phyloP scores from a whole-genome alignment of 2,113 vertebrate species.

The Coptodon rendalli region DNA sequence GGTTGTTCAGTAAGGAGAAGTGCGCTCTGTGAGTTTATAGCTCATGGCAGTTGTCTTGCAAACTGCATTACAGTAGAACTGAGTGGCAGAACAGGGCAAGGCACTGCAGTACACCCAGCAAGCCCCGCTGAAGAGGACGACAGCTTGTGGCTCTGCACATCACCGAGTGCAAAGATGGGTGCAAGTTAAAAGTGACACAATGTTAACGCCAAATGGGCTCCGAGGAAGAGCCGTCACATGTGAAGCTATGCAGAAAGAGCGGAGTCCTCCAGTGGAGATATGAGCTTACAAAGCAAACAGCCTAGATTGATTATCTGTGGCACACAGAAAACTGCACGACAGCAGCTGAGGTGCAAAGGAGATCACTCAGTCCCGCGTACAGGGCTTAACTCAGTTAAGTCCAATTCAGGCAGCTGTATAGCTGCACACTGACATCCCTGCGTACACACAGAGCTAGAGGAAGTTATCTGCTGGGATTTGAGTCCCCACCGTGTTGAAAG shows the following conservation, averaged over 20 bases:
- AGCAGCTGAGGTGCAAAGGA: neutral
- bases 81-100: neutral
- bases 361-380: neutral
- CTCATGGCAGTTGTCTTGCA: neutral
- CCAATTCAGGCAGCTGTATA: neutral
- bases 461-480: neutral
- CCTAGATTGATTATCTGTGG: neutral
- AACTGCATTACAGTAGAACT: neutral
- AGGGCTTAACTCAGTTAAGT: neutral
- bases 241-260: neutral
- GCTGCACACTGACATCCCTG: neutral
- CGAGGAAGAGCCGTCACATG: neutral
- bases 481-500: neutral
- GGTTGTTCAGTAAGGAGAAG: neutral
- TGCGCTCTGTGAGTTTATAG: neutral
- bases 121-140: neutral
- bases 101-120: neutral
- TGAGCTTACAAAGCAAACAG: neutral
- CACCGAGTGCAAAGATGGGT: neutral
- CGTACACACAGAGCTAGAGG: neutral
- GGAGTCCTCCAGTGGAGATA: neutral
- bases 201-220: neutral
- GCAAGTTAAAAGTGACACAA: neutral
- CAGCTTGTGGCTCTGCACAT: slow-evolving; percentile 20
- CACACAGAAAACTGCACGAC: too few relatives aligned